A percentile compares a stretch with the other conserved stretches of the same genome.
phyloP scores from a whole-genome alignment of 2,113 vertebrate species.

The Danio rerio region GRCz12tu NC_133186.1:37994501-37995000 shows the following conservation, averaged over 20 bases:
- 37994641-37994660: neutral
- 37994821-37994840: slow-evolving; percentile 43
- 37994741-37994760: neutral
- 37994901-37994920: slow-evolving; percentile 9
- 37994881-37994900: slow-evolving; percentile 1
- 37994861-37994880: neutral
- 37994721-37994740: slow-evolving; percentile 39
- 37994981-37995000: neutral
- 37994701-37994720: slow-evolving; percentile 38
- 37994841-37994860: slow-evolving; percentile 16
- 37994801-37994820: slow-evolving; percentile 23
- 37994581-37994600: neutral
- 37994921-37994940: slow-evolving; percentile 15
- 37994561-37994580: slow-evolving; percentile 3
- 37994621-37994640: slow-evolving; percentile 21
- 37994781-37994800: slow-evolving; percentile 49
- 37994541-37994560: slow-evolving; percentile 26
- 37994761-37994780: neutral
- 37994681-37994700: neutral
- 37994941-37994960: neutral
- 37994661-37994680: slow-evolving; percentile 7
- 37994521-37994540: slow-evolving; percentile 5
- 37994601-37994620: slow-evolving; percentile 9
- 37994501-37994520: slow-evolving; percentile 16
- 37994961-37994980: neutral